Percentiles rank a stretch among this genome's conserved stretches.
Conservation (phyloP, 2,797 vertebrate genomes). For the Cryptoblepharus egeriae region DNA sequence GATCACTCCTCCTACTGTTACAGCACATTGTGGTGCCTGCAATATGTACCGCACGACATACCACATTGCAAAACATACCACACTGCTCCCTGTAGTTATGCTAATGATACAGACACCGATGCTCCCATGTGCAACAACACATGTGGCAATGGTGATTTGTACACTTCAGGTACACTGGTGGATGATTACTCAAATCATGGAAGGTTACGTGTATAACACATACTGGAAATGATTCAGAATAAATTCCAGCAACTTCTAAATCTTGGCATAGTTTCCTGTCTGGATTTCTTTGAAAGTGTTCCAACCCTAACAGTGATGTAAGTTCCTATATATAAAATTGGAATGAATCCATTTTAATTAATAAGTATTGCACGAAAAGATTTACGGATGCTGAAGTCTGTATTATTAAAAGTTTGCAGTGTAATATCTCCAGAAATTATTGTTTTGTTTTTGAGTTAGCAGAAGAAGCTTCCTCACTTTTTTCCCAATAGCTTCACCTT, state of each 20-base stretch:
- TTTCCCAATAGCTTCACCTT: neutral
- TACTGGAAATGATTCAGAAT: neutral
- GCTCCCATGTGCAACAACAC: neutral
- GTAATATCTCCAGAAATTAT: neutral
- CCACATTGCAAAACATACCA: too few relatives aligned
- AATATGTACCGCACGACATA: too few relatives aligned
- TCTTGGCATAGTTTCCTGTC: neutral
- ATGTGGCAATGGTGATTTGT: neutral
- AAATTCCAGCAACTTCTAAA: slow-evolving; percentile 17
- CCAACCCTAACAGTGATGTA: neutral
- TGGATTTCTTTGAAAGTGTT: slow-evolving; percentile 5
- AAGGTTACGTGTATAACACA: neutral
- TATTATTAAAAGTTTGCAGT: slow-evolving; percentile 29
- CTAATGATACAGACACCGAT: neutral
- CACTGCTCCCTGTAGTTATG: too few relatives aligned
- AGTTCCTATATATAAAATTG: slow-evolving; percentile 12
- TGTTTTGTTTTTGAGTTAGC: slow-evolving; percentile 23
- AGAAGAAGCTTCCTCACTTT: neutral
- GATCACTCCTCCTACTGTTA: too few relatives aligned
- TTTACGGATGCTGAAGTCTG: neutral
- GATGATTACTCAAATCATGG: neutral
- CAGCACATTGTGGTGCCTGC: too few relatives aligned
- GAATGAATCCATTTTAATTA: slow-evolving; percentile 31
- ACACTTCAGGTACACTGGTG: neutral
- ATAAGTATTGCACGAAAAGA: neutral